Base-by-base conservation (phyloP, 2,113 vertebrate genomes). In the Struthidea cinerea region DNA sequence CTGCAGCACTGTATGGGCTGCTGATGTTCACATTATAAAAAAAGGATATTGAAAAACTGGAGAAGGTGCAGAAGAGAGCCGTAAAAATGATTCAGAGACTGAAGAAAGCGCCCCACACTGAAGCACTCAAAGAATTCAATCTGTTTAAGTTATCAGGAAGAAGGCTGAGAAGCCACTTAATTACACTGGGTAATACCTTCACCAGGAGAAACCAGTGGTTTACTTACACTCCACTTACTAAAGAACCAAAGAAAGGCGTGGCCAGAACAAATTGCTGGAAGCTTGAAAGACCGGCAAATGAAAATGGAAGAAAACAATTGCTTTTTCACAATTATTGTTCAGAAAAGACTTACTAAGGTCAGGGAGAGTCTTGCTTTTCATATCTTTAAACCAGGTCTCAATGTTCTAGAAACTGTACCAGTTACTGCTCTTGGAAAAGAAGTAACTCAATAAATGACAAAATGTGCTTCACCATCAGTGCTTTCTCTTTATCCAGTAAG, bases 11-110 rank as follows among this genome's bases (percentile, higher is more conserved):
- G 15, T 37, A 50, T 15, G 32, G 55, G n/a, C 64, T 94, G 81
- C 89, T 94, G 93, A 96, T 87, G 86, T 70, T 89, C 91, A 60
- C 64, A 26, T 94, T 94, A 81, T 67, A 84, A 81, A 90, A 55
- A 84, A 92, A 90, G 93, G 86, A 94, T 96, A 96, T 94, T 95
- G 93, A 81, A 97, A 95, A 97, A 96, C 95, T 95, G 81, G 91
- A 96, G 96, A 96, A 97, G 93, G 95, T 97, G 95, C 42, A 89
- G 91, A 96, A 95, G 92, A 94, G 84, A 84, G 65, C 49, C 0
- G 1, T 96, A 95, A 97, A 97, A 96, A 85, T 96, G 93, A 95
- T 96, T 96, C 89, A 96, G 89, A 84, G 87, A 35, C 93, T 96
- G 94, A 11, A 89, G 81, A 96, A 93, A 95, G 46, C 1, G 0